A percentile compares a stretch with the other conserved stretches of the same genome.
phyloP scores from a whole-genome alignment of 2,797 vertebrate genomes.

The Syngnathus acus region DNA sequence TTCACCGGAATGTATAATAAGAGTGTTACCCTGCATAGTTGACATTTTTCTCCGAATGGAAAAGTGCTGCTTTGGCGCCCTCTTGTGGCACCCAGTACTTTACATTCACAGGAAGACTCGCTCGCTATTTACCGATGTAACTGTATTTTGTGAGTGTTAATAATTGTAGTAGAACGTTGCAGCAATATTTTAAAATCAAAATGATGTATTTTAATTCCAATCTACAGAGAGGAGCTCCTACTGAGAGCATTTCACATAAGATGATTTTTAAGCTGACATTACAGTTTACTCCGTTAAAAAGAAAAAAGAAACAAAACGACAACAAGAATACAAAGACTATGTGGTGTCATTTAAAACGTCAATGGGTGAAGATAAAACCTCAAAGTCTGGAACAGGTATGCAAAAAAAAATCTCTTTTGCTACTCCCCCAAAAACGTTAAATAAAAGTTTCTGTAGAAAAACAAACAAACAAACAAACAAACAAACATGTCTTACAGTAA shows the following conservation, averaged over 20 bases:
- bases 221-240: slow-evolving; percentile 6
- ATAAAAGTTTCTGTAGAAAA: slow-evolving; percentile 1
- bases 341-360: slow-evolving; percentile 11
- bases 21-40: too few species aligned
- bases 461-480: neutral
- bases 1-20: too few species aligned
- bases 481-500: neutral
- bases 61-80: too few species aligned
- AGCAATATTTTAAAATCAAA: slow-evolving; percentile 13
- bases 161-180: neutral
- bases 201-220: slow-evolving; percentile 25
- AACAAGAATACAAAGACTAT: slow-evolving; percentile 23
- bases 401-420: neutral
- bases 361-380: slow-evolving; percentile 7
- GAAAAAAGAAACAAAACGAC: slow-evolving; percentile 18
- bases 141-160: too few species aligned
- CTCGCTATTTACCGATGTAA: too few species aligned
- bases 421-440: neutral
- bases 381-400: neutral
- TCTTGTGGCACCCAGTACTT: too few species aligned
- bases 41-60: too few species aligned
- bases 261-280: slow-evolving; percentile 29
- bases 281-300: slow-evolving; percentile 13
- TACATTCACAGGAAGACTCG: too few species aligned
- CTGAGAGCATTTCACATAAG: slow-evolving; percentile 28